Evolutionary conservation across 2,113 vertebrate species (phyloP).

Genomic region (Saccopteryx bilineata): DNA sequence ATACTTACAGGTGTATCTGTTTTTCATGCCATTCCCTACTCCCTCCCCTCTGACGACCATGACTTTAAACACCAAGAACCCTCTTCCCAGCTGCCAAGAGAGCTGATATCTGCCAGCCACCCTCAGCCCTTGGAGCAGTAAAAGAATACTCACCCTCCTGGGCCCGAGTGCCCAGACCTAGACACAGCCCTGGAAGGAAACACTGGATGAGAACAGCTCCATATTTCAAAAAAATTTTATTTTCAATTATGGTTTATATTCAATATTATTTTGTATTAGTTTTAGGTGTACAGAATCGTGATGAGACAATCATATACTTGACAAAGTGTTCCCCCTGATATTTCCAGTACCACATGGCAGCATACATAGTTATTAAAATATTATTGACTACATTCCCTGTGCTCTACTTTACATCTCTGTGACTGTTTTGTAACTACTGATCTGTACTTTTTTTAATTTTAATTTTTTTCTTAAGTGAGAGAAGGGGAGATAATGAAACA

Average conservation of each 20-base stretch:
- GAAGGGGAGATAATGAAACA: too few species aligned
- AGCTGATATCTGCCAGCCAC: background rate
- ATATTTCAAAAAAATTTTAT: background rate
- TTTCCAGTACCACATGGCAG: background rate
- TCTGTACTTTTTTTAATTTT: background rate
- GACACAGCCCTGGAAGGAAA: background rate
- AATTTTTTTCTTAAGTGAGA: background rate
- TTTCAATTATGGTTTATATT: background rate
- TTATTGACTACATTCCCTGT: background rate
- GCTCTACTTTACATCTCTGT: background rate
- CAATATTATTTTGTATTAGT: background rate
- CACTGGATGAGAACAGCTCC: background rate
- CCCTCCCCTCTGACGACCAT: fast-evolving
- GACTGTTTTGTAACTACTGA: background rate
- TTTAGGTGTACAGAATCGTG: background rate
- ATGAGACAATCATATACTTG: background rate
- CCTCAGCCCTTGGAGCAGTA: background rate
- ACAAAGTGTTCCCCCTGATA: background rate
- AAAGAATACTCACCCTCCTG: background rate
- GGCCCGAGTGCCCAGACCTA: background rate
- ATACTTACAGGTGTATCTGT: background rate
- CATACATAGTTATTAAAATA: background rate
- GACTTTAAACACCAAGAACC: fast-evolving
- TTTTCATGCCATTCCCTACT: background rate
- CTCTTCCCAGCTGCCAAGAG: background rate